These are phyloP conservation scores for Drosophila repletoides DNA, from an alignment of 1,140 invertebrate genomes.

Conservation along the genomic window DNA sequence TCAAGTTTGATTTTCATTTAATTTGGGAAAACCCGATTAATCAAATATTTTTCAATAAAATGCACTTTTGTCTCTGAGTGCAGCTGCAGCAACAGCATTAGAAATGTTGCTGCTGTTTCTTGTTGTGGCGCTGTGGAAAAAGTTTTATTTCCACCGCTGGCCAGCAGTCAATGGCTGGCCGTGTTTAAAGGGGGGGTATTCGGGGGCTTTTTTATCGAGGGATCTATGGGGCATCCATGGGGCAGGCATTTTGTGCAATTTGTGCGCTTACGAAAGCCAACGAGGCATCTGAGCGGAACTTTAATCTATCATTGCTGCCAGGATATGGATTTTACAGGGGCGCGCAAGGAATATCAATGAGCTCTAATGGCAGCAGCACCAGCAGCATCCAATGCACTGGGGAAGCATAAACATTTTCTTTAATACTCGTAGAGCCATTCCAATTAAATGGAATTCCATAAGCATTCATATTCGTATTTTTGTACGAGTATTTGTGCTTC, in stretches of 20 bases:
- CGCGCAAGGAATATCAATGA: conserved; percentile 49
- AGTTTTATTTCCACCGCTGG: not conserved
- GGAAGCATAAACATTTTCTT: not conserved
- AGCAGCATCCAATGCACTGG: not conserved
- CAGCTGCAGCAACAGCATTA: conserved; percentile 6
- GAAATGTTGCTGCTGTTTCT: conserved; percentile 24
- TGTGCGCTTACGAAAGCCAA: conserved; percentile 14
- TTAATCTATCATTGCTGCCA: conserved; percentile 57
- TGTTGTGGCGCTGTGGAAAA: conserved; percentile 40
- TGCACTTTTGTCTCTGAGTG: no score
- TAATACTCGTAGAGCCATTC: not conserved
- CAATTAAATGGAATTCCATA: conserved; percentile 1
- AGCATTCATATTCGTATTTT: no score
- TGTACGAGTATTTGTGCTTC: no score
- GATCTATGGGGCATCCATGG: no score
- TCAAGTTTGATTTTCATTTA: no score
- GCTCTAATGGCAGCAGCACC: not conserved
- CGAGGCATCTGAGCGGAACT: conserved; percentile 55
- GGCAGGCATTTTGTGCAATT: conserved; percentile 42
- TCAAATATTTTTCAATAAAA: no score
- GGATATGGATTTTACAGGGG: conserved; percentile 42
- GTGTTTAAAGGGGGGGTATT: not conserved
- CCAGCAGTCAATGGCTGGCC: not conserved
- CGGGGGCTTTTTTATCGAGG: no score
- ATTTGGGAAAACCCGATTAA: no score